Evolutionary conservation across 1,140 invertebrate genomes (phyloP), one percentile per base, ranked within the genome.

Genomic region (Psilanteris sp.): DNA sequence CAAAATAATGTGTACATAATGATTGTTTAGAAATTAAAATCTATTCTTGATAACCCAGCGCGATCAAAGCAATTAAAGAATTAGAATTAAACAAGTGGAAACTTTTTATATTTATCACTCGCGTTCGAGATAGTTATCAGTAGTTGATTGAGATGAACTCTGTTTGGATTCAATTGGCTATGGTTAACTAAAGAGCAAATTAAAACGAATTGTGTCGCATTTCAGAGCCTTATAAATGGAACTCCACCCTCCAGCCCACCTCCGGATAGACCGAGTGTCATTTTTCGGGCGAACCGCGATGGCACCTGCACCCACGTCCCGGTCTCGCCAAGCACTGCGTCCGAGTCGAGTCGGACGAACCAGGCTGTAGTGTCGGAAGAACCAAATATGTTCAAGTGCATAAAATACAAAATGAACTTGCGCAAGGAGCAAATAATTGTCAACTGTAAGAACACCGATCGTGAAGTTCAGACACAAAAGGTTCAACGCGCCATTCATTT

Each of bases 351-450:
- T 18, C 7, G 32, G 31, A 13, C 67, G 15, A 15, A 10, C 7
- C 10, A 52, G 24, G 52, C 55, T 59, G 3, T 10, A 6, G 41
- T 9, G 4, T 31, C 10, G 16, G 20, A 37, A 27, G 34, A 57
- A 81, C 89, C 10, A 72, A 94, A 94, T 83, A 91, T 94, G 11
- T 84, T 94, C 24, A 93, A 93, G 81, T 92, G 91, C 55, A 86
- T 94, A 6, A 94, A 95, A 79, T 94, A 93, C 82, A 95, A 95
- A 88, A 93, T 95, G 92, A 93, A 93, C 74, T 84, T 90, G 9
- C 88, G 90, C 4, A 91, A 91, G 55, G 91, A 91, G 54, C 85
- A 91, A 76, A 91, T 91, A 39, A 91, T 92, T 48, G 89, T 91
- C 0, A 89, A 89, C 62, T 89, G 80, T 71, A 89, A 91, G 77